Evolutionary conservation across 1,140 invertebrate species (phyloP), one percentile per base, ranked within the genome.

Genomic region (Epicauta chinensis): DNA sequence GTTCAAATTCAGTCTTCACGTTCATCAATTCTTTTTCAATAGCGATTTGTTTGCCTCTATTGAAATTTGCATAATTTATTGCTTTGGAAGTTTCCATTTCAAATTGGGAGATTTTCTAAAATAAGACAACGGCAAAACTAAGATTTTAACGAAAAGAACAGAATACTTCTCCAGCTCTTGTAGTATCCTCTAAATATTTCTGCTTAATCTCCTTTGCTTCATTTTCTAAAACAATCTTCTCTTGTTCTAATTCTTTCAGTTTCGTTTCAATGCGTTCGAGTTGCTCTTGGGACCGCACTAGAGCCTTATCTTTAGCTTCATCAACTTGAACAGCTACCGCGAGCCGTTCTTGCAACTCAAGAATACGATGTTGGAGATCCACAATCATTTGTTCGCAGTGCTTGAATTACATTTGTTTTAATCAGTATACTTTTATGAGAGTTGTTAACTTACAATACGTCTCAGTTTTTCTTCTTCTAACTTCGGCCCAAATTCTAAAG

Each of bases 321-420:
- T 89, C 87, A 0, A 90, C 81, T 68, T 80, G 77, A 9, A 89
- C 68, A 2, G 87, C 87, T 1, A 89, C 86, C 0, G 86, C 84
- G 16, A 90, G 64, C 56, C 84, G 82, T 64, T 91, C 83, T 69
- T 89, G 82, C 55, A 85, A 80, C 60, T 89, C 86, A 13, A 89
- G 67, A 41, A 86, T 66, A 52, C 81, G 79, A 48, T 78, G 78
- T 65, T 90, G 86, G 1, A 89, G 65, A 32, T 83, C 75, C 62
- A 87, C 81, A 32, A 91, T 87, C 51, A 84, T 72, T 53, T 81
- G 74, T 68, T 91, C 87, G 65, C 86, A 85, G 64, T 89, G 87
- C 81, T 89, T 56, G 6, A 37, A 55, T 31, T 32, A 34, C 16
- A 38, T 16, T 37, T 15, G 30, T 6, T 12, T 17, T 31, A 6